Evolutionary conservation across 2,113 vertebrate species (phyloP), one percentile per base, ranked within the genome.

Genomic region (Psephotus haematonotus): DNA sequence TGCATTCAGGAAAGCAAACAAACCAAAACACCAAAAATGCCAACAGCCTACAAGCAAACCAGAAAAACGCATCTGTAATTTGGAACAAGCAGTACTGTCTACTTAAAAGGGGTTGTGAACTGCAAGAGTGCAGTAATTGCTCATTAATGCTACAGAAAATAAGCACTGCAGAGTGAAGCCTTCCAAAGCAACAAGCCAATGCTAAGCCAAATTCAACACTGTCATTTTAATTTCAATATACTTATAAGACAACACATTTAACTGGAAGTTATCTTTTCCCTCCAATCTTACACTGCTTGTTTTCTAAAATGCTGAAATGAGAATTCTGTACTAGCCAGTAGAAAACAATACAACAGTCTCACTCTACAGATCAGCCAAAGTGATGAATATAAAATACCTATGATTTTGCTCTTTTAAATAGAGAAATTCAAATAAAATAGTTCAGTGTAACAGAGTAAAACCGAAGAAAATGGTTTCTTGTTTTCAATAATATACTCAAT

Each of bases 111-210:
- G 64, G 88, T 90, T 82, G 84, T 75, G 81, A 88, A 81, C 89
- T 97, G 83, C 91, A 71, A 64, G 74, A 90, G 76, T 35, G 44
- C 59, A 50, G 86, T 76, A 96, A 83, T 80, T 86, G 85, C 85
- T 82, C 67, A 89, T 94, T 95, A 90, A 77, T 49, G 92, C 86
- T 82, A 95, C 95, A 94, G 82, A 86, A 95, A 97, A 96, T 50
- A 41, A 91, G 55, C 43, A 63, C 23, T 50, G 46, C 83, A 78
- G 35, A 79, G 24, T 41, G 75, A 93, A 90, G 53, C 22, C 74
- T 97, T 97, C 92, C 72, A 90, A 78, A 89, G 57, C 75, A 86
- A 95, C 46, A 63, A 91, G 72, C 41, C 92, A 89, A 49, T 67
- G 83, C 68, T 82, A 82, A 88, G 70, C 57, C 69, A 7, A 44